phyloP scores from a whole-genome alignment of 2,113 vertebrate species.

The Tetrao urogallus region DNA sequence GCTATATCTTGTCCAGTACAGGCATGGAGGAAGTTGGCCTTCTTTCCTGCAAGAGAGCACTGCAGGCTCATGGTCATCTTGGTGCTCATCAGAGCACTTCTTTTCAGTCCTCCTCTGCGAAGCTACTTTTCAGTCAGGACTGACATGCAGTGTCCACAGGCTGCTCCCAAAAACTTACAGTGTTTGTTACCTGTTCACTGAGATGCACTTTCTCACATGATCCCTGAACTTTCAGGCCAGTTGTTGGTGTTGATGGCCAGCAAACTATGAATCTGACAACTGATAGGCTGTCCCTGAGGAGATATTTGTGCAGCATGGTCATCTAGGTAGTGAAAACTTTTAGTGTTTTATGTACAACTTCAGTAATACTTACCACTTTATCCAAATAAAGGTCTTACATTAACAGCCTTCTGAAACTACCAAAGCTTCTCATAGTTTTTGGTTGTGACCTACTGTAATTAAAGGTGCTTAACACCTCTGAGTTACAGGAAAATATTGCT shows the following conservation, averaged over 20 bases:
- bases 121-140: not conserved
- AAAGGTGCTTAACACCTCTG: slow-evolving; percentile 63
- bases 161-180: not conserved
- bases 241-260: not conserved
- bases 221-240: not conserved
- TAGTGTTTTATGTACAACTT: slow-evolving; percentile 18
- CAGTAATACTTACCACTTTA: slow-evolving; percentile 47
- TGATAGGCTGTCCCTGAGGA: slow-evolving; percentile 11
- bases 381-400: slow-evolving; percentile 64
- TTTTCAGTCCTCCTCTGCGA: not conserved
- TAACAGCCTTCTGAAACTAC: slow-evolving; percentile 65
- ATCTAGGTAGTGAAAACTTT: slow-evolving; percentile 61
- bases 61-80: not conserved
- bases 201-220: not conserved
- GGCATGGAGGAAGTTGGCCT: not conserved
- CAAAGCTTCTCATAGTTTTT: slow-evolving; percentile 56
- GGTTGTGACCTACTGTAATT: slow-evolving; percentile 50
- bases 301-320: slow-evolving; percentile 52
- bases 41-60: not conserved
- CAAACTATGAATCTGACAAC: slow-evolving; percentile 12
- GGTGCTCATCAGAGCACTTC: accelerated
- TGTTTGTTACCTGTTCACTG: not conserved
- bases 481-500: slow-evolving; percentile 61
- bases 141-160: not conserved
- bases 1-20: accelerated